These are phyloP conservation scores for Eulithis prunata DNA, from an alignment of 2,888 invertebrate genomes.

Conservation along the genomic window DNA sequence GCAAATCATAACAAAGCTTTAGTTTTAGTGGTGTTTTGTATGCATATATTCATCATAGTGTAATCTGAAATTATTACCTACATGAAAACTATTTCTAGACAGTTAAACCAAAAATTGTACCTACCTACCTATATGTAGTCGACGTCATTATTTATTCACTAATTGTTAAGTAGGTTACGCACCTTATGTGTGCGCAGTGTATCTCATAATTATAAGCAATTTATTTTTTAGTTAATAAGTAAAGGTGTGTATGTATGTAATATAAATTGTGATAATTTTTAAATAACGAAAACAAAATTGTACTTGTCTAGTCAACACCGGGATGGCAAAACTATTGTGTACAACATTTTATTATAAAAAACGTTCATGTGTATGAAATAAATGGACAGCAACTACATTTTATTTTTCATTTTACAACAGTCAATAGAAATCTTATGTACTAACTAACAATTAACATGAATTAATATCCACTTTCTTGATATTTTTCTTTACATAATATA, in stretches of 20 bases:
- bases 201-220: too few species aligned
- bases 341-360: constrained; percentile 21
- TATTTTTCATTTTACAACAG: constrained; percentile 15
- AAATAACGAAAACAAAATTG: constrained; percentile 9
- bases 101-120: too few species aligned
- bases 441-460: constrained; percentile 4
- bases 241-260: background rate
- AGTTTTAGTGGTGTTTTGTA: too few species aligned
- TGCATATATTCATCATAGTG: too few species aligned
- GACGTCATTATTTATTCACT: too few species aligned
- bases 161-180: too few species aligned
- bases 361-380: constrained; percentile 18
- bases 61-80: too few species aligned
- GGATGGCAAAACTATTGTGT: constrained; percentile 33
- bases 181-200: too few species aligned
- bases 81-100: too few species aligned
- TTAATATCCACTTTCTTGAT: constrained; percentile 3
- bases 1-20: too few species aligned
- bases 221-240: background rate
- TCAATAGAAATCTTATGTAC: constrained; percentile 1
- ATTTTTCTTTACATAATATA: constrained; percentile 1
- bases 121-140: too few species aligned
- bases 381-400: constrained; percentile 15
- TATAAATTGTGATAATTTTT: background rate
- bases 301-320: constrained; percentile 12